A percentile compares a stretch with the other conserved stretches of the same genome.
Conservation (phyloP, 1,140 invertebrate genomes). For the Drosophila sulfurigaster region DNA sequence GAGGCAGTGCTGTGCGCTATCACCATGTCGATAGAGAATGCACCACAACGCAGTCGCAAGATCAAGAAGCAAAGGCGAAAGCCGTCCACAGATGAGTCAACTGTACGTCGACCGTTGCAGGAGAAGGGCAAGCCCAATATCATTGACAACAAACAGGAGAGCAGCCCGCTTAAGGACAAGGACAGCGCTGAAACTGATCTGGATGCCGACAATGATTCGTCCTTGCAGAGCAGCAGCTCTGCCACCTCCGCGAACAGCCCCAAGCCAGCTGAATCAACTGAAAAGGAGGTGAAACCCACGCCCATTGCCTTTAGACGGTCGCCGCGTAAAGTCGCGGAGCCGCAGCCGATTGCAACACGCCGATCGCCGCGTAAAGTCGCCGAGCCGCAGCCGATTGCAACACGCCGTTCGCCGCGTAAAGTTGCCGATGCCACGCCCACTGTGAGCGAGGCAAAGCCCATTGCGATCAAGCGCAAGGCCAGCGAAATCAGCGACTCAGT, state of each 20-base stretch:
- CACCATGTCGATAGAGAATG: conserved; percentile 48
- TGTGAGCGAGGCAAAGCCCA: conserved; percentile 4
- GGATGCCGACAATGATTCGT: conserved; percentile 68
- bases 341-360: conserved; percentile 58
- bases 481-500: not conserved
- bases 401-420: conserved; percentile 59
- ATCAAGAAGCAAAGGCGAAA: conserved; percentile 61
- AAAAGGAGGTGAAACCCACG: conserved; percentile 40
- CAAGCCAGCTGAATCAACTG: conserved; percentile 30
- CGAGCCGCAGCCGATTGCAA: conserved; percentile 52
- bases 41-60: conserved; percentile 27
- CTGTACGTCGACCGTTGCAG: conserved; percentile 43
- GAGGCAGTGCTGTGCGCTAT: conserved; percentile 66
- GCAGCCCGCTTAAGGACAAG: conserved; percentile 12
- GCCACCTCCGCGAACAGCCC: conserved; percentile 42
- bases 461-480: conserved; percentile 52
- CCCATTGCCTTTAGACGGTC: conserved; percentile 62
- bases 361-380: conserved; percentile 54
- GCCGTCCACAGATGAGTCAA: conserved; percentile 52
- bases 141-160: not conserved
- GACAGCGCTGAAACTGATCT: conserved; percentile 40
- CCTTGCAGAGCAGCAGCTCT: conserved; percentile 63
- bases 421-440: conserved; percentile 2
- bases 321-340: conserved; percentile 53
- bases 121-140: conserved; percentile 55